phyloP scores from a whole-genome alignment of 2,797 vertebrate species.

The Emys orbicularis region DNA sequence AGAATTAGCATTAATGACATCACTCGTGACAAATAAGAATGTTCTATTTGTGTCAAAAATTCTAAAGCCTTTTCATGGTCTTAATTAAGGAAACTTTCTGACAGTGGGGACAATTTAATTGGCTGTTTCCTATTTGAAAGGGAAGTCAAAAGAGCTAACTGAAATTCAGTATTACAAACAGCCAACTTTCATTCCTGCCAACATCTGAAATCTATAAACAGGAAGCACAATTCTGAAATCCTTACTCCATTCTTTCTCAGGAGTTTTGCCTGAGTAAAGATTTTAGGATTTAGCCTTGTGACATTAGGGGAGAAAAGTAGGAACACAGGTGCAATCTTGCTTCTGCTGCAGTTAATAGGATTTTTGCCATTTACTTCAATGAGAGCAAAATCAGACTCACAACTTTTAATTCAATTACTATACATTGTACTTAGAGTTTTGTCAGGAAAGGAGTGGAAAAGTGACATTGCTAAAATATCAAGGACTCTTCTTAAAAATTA shows the following conservation, averaged over 20 bases:
- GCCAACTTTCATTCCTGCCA: slow-evolving; percentile 53
- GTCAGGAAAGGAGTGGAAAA: rapidly evolving
- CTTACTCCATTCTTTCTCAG: slow-evolving; percentile 34
- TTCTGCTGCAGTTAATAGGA: not conserved
- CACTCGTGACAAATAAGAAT: not conserved
- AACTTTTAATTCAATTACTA: not conserved
- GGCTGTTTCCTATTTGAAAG: slow-evolving; percentile 41
- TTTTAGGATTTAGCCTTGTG: not conserved
- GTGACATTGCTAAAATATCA: not conserved
- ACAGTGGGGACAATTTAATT: slow-evolving; percentile 48
- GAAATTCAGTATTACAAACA: slow-evolving; percentile 53
- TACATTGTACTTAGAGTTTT: not conserved
- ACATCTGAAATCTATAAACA: slow-evolving; percentile 60
- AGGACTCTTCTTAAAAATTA: not conserved
- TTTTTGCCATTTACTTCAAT: not conserved
- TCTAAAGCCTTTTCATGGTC: slow-evolving; percentile 67
- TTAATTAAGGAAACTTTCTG: slow-evolving; percentile 75
- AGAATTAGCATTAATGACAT: not conserved
- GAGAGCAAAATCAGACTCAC: not conserved
- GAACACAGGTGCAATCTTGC: not conserved
- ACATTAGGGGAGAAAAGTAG: not conserved
- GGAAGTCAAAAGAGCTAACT: slow-evolving; percentile 51
- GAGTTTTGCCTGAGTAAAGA: slow-evolving; percentile 21
- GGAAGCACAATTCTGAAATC: slow-evolving; percentile 7
- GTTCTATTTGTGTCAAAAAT: slow-evolving; percentile 70